Conservation (phyloP, 1,140 invertebrate genomes). For the Goniozus legneri region DNA sequence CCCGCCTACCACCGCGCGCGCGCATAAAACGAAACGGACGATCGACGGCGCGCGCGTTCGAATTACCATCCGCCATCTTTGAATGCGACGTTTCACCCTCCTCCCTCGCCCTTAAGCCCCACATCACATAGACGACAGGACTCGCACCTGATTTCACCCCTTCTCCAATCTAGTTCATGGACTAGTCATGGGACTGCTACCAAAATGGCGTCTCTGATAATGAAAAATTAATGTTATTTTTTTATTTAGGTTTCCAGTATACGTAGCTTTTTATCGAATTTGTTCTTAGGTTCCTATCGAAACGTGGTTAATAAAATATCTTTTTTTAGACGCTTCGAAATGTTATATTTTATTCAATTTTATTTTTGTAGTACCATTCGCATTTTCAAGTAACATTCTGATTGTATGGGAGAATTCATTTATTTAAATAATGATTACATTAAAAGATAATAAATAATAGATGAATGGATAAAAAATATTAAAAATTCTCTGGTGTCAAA, state of each 20-base stretch:
- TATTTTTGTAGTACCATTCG: no score
- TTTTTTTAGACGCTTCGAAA: no score
- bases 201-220: conserved; percentile 15
- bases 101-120: not conserved
- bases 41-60: not conserved
- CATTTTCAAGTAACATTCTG: no score
- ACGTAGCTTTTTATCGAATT: no score
- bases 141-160: not conserved
- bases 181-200: not conserved
- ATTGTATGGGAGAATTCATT: no score
- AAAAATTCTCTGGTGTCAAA: not conserved
- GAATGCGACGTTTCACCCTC: not conserved
- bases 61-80: not conserved
- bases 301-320: no score
- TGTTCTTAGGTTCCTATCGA: no score
- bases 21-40: not conserved
- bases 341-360: no score
- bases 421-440: not conserved
- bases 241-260: no score
- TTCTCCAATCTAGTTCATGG: not conserved
- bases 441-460: conserved; percentile 16
- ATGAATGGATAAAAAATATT: not conserved
- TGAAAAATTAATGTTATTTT: no score
- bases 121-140: no score
- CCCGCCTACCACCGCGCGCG: no score